Base-by-base conservation (phyloP, 2,888 invertebrate genomes). In the Pyrrhia umbra region DNA sequence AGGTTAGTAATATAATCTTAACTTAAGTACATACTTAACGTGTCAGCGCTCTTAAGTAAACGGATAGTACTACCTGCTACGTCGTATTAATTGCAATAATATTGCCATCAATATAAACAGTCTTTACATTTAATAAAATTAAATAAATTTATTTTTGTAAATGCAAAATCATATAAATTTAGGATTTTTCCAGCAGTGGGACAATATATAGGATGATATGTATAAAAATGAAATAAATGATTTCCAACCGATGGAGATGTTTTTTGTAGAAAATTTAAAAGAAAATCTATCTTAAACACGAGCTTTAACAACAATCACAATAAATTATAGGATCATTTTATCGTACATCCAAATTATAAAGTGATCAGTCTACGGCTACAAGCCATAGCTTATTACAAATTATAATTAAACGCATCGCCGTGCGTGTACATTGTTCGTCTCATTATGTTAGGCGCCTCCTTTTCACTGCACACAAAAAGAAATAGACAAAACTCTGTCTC, bases 371-470 rank as follows among this genome's bases (percentile, higher is more conserved):
- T 55, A 55, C 15, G 40, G 56, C 50, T 61, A 67, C 57, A 49
- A 58, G 60, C 54, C 34, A 37, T 21, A 39, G 68, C 62, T 67
- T 51, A 80, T 73, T 80, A 68, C 74, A 80, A 77, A 80, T 68
- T 73, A 73, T 77, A 77, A 77, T 77, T 77, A 77, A 66, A 64
- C 63, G 57, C 45, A 69, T 62, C 30, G 40, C 46, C 46, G 52
- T 52, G 55, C 30, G 54, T 73, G 60, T 27, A 63, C 74, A 69
- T 66, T 77, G 73, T 64, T 67, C 40, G 25, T 68, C 52, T 59
- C 68, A 62, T 72, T 40, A 77, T 72, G 77, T 64, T 66, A 66
- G 73, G 77, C 77, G 78, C 78, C 80, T 80, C 69, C 80, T 73
- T 65, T 73, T 63, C 62, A 77, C 45, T 77, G 61, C 63, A 23